Percentiles rank a stretch among this genome's conserved stretches.
phyloP scores from a whole-genome alignment of 2,888 invertebrate species.

The Allygus modestus region DNA sequence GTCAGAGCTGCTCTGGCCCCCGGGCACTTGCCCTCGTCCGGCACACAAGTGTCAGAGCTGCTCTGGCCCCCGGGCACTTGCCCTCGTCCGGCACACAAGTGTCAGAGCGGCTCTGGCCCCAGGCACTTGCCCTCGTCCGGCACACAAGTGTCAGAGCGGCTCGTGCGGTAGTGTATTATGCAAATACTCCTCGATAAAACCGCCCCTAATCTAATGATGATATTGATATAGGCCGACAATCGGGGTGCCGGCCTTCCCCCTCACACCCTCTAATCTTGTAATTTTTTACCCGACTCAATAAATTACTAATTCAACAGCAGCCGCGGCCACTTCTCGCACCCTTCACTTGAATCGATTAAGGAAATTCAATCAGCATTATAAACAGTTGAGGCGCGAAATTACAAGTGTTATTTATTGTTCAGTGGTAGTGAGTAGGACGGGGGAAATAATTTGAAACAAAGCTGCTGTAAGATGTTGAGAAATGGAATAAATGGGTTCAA shows the following conservation, averaged over 20 bases:
- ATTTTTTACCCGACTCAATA: conserved; percentile 27
- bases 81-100: not conserved
- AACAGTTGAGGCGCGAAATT: conserved; percentile 1
- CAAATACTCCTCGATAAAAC: conserved; percentile 8
- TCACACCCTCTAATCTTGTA: conserved; percentile 47
- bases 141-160: too few relatives aligned
- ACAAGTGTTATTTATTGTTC: conserved; percentile 1
- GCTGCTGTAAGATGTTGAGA: too few relatives aligned
- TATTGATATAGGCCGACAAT: conserved; percentile 33
- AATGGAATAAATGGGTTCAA: too few relatives aligned
- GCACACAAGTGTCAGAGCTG: not conserved
- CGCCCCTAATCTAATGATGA: conserved; percentile 46
- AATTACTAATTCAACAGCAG: conserved; percentile 21
- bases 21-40: not conserved
- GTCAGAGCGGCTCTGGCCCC: not conserved
- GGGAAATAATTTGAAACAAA: too few relatives aligned
- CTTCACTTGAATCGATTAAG: conserved; percentile 5
- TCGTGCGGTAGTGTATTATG: conserved; percentile 21
- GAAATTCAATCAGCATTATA: conserved; percentile 20
- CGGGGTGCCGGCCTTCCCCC: not conserved
- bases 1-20: not conserved
- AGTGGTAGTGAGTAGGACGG: too few relatives aligned
- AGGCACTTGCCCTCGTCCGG: not conserved
- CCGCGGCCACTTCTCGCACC: conserved; percentile 35
- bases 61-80: not conserved